A percentile compares a stretch with the other conserved stretches of the same genome.
phyloP scores from a whole-genome alignment of 2,888 invertebrate species.

The Chironomus tentans region DNA sequence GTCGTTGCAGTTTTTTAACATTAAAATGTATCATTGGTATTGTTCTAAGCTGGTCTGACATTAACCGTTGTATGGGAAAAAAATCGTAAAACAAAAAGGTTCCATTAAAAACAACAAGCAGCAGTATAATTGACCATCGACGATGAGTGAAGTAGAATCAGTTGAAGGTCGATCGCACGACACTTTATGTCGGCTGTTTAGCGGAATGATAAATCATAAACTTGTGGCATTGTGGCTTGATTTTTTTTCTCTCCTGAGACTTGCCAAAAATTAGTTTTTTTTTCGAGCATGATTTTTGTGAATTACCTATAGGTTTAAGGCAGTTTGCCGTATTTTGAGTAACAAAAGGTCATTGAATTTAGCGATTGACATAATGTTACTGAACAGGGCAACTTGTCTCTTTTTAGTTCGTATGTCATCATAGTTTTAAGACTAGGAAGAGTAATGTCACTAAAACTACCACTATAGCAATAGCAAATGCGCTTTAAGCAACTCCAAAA shows the following conservation, averaged over 20 bases:
- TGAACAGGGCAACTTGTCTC: too few relatives aligned
- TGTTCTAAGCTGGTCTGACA: neutral
- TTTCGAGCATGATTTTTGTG: too few relatives aligned
- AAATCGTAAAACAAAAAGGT: neutral
- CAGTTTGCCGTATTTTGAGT: neutral
- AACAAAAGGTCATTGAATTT: too few relatives aligned
- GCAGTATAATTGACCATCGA: neutral
- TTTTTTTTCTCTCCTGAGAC: too few relatives aligned
- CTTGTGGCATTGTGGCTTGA: conserved; percentile 10
- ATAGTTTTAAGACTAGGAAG: too few relatives aligned
- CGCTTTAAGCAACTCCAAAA: too few relatives aligned
- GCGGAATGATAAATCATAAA: conserved; percentile 13
- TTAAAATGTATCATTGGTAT: neutral
- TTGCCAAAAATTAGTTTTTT: neutral
- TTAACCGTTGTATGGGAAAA: neutral
- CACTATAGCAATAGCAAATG: too few relatives aligned
- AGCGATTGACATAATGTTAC: too few relatives aligned
- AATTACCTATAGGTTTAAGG: neutral
- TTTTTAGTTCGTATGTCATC: too few relatives aligned
- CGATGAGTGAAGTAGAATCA: neutral
- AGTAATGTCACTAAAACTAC: neutral
- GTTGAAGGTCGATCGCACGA: conserved; percentile 14
- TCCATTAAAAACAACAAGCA: neutral
- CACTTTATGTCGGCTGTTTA: neutral
- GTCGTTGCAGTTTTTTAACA: too few relatives aligned